phyloP scores from a whole-genome alignment of 1,140 invertebrate genomes.

The Varroa destructor region DNA sequence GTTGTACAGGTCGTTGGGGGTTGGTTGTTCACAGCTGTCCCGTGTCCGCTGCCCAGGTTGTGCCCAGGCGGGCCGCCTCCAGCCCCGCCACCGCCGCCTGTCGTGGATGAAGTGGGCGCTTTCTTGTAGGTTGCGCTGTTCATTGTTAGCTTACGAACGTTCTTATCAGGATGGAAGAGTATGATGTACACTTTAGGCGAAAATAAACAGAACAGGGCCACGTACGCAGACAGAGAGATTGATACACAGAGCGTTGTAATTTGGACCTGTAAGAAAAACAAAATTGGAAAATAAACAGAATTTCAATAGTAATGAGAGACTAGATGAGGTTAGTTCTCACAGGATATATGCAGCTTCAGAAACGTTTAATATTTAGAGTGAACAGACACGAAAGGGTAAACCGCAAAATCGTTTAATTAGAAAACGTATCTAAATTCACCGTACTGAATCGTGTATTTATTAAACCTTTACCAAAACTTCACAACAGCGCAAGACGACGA shows the following conservation, averaged over 20 bases:
- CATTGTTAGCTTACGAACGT: conserved; percentile 47
- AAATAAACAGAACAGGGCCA: conserved; percentile 45
- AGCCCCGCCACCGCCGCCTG: neutral
- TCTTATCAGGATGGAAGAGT: conserved; percentile 47
- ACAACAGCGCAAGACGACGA: too few relatives aligned
- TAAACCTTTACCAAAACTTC: too few relatives aligned
- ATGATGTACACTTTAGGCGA: conserved; percentile 48
- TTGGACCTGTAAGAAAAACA: conserved; percentile 41
- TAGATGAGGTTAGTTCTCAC: conserved; percentile 8
- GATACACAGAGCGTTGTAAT: conserved; percentile 47
- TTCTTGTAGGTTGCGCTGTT: conserved; percentile 42
- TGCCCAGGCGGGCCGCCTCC: too few relatives aligned
- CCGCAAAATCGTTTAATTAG: too few relatives aligned
- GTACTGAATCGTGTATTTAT: too few relatives aligned
- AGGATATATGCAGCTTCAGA: conserved; percentile 24
- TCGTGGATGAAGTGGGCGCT: conserved; percentile 37
- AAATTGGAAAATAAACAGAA: neutral
- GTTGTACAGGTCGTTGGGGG: conserved; percentile 19
- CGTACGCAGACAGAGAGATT: conserved; percentile 45
- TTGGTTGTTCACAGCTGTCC: conserved; percentile 9
- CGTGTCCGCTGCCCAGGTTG: too few relatives aligned
- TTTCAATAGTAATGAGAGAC: neutral
- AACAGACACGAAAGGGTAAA: neutral
- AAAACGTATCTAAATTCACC: too few relatives aligned
- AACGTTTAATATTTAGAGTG: neutral